These are phyloP conservation scores for Marasmarcha lunaedactyla DNA, from an alignment of 2,888 invertebrate species.

Conservation along the genomic window DNA sequence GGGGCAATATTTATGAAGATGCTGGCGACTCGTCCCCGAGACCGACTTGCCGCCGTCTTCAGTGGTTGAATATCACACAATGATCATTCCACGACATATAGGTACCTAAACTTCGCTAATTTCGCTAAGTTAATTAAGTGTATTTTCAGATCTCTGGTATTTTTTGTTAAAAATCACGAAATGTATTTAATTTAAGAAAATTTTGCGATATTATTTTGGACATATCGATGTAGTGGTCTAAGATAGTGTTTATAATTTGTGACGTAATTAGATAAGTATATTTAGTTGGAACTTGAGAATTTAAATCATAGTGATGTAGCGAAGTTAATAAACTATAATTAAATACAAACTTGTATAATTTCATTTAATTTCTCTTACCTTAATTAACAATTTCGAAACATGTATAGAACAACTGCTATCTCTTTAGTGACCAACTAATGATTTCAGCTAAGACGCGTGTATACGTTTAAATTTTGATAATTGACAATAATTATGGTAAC, in stretches of 20 bases:
- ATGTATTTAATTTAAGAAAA: slow-evolving; percentile 56
- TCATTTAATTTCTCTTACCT: background rate
- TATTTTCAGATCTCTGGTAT: slow-evolving; percentile 56
- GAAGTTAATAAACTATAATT: slow-evolving; percentile 58
- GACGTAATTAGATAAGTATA: slow-evolving; percentile 62
- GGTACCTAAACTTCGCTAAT: slow-evolving; percentile 42
- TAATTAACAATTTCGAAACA: background rate
- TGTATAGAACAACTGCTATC: background rate
- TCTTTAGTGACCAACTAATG: no score
- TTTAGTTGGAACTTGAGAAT: slow-evolving; percentile 63
- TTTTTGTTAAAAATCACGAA: slow-evolving; percentile 50
- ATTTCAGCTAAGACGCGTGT: no score
- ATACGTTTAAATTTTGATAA: no score
- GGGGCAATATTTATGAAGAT: slow-evolving; percentile 52
- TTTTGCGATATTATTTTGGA: slow-evolving; percentile 42
- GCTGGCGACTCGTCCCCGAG: slow-evolving; percentile 56
- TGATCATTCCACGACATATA: slow-evolving; percentile 46
- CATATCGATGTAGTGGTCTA: slow-evolving; percentile 53
- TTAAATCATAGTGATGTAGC: slow-evolving; percentile 61
- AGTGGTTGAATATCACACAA: slow-evolving; percentile 44
- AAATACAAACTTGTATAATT: background rate
- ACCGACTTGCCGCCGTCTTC: slow-evolving; percentile 66
- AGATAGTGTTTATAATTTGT: slow-evolving; percentile 60
- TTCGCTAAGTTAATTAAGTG: slow-evolving; percentile 32
- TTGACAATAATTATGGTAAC: no score